Conservation (phyloP, 1,140 invertebrate genomes). For the Lepidurus apus region DNA sequence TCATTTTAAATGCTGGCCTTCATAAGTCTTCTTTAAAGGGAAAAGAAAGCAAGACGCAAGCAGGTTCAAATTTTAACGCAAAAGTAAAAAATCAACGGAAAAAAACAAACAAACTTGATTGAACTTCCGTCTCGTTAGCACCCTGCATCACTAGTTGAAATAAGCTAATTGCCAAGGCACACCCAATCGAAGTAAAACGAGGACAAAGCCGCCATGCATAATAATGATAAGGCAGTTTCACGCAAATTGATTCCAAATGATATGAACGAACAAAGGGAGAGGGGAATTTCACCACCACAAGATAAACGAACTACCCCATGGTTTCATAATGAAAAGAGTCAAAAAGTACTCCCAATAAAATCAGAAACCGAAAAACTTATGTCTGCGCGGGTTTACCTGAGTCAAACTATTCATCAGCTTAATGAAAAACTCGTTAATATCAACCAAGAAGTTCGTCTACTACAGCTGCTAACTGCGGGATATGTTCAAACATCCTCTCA, state of each 20-base stretch:
- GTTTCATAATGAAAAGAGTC: neutral
- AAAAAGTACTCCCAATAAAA: neutral
- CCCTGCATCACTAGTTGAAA: conserved; percentile 3
- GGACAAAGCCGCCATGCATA: conserved; percentile 20
- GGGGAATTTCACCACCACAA: neutral
- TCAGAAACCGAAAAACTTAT: neutral
- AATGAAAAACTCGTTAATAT: conserved; percentile 6
- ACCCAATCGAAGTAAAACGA: conserved; percentile 21
- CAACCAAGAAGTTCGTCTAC: neutral
- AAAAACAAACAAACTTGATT: neutral
- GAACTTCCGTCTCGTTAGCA: neutral
- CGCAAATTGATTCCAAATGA: neutral
- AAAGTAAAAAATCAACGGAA: neutral
- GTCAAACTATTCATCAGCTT: neutral
- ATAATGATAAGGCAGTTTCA: neutral
- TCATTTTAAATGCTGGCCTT: neutral
- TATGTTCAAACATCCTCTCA: neutral
- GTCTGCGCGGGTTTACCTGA: neutral
- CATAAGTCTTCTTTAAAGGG: neutral
- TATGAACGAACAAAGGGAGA: neutral
- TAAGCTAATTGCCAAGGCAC: conserved; percentile 5
- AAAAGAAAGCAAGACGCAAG: neutral
- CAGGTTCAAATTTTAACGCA: neutral
- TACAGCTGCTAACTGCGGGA: neutral
- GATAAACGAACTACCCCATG: neutral